Evolutionary conservation across 2,888 invertebrate genomes (phyloP).

Genomic region (Cerceris ruficornis): DNA sequence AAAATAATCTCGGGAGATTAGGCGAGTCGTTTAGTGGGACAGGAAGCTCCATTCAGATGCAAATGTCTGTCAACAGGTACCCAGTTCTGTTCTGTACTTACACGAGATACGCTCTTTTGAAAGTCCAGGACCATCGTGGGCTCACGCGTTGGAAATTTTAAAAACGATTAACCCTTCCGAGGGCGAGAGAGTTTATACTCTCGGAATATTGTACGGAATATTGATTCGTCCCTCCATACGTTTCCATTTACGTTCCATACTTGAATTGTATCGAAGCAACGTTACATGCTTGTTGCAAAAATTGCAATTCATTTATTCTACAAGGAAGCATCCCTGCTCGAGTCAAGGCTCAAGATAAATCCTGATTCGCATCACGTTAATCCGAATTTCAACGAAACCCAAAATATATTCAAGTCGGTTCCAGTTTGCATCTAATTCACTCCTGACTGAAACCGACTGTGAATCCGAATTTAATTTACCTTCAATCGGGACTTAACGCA

Average conservation of each 20-base stretch:
- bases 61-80: slow-evolving; percentile 78
- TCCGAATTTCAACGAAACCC: too few relatives aligned
- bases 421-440: not conserved
- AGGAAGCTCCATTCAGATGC: slow-evolving; percentile 76
- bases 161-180: slow-evolving; percentile 54
- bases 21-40: slow-evolving; percentile 67
- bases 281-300: too few relatives aligned
- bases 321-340: too few relatives aligned
- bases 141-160: slow-evolving; percentile 55
- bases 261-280: not conserved
- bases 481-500: not conserved
- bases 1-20: slow-evolving; percentile 77
- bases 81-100: slow-evolving; percentile 52
- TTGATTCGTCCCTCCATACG: not conserved
- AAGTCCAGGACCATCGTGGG: slow-evolving; percentile 31
- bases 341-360: not conserved
- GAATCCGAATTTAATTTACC: slow-evolving; percentile 9
- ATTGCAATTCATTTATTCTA: too few relatives aligned
- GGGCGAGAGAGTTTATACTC: slow-evolving; percentile 32
- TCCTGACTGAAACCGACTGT: not conserved
- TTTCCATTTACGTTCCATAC: too few relatives aligned
- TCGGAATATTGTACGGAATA: slow-evolving; percentile 33
- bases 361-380: not conserved
- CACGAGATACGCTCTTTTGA: slow-evolving; percentile 59
- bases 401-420: not conserved